Conservation (phyloP, 64 coral and sea anemone species). For the Stylophora pistillata region DNA sequence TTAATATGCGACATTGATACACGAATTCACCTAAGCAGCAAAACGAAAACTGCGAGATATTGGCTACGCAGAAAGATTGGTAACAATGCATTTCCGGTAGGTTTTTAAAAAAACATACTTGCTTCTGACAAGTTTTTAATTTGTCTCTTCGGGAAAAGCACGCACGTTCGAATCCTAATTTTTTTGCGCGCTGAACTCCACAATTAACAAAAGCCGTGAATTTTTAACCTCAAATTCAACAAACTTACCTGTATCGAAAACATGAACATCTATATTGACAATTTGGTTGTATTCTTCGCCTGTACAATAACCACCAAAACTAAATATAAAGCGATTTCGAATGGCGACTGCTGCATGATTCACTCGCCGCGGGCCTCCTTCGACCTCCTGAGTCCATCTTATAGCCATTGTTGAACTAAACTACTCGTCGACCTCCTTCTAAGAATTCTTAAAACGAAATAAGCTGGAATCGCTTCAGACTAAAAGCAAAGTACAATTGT, state of each 20-base stretch:
- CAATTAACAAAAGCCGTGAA: background rate
- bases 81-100: constrained; percentile 44
- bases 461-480: background rate
- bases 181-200: background rate
- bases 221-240: background rate
- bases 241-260: constrained; percentile 90
- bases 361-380: constrained; percentile 88
- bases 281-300: constrained; percentile 90
- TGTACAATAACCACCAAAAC: constrained; percentile 96
- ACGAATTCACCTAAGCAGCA: background rate
- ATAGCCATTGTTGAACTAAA: constrained; percentile 53
- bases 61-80: background rate
- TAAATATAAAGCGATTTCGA: constrained; percentile 87
- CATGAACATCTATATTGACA: constrained; percentile 90
- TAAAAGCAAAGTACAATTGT: background rate
- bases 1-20: background rate
- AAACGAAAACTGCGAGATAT: background rate
- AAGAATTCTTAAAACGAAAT: background rate
- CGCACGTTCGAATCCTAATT: background rate
- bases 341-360: constrained; percentile 91
- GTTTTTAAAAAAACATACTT: background rate
- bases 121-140: background rate
- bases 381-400: constrained; percentile 81
- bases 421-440: background rate
- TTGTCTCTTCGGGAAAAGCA: background rate